Evolutionary conservation across 1,140 invertebrate genomes (phyloP), one percentile per base, ranked within the genome.

Genomic region (Parapsyche elsis): DNA sequence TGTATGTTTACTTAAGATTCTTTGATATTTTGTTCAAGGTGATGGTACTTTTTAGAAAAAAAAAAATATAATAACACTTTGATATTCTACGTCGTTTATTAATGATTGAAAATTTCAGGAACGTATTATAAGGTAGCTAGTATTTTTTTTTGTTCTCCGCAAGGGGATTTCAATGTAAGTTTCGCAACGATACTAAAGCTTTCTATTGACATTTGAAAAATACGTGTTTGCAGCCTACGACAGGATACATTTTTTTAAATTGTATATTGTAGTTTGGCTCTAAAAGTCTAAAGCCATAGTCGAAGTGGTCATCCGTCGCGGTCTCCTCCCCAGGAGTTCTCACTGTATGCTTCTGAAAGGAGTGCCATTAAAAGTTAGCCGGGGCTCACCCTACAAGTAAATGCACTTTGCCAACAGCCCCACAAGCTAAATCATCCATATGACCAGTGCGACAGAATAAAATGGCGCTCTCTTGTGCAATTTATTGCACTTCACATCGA

Each of bases 301-400:
- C 49, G 49, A 53, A 14, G 49, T 16, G 49, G 49, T 53, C 49
- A 53, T 53, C 16, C 16, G 49, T 26, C 10, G 64, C 64, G 64
- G 64, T 67, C 24, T 67, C 64, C 23, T 24, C 64, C 9, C 9
- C 64, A 67, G 9, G 57, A 44, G 75, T 49, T 44, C 57, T 26
- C n/a, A 64, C 57, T 61, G 75, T 19, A 64, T 77, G 75, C 57
- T 57, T 77, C 59, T 77, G 12, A 53, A 64, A 77, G 45, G 46
- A 77, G 57, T 30, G 57, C 75, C 75, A 77, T 77, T 77, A 77
- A 77, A 77, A 77, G 75, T 77, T 77, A 77, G 75, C 30, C n/a
- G n/a, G 5, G 75, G 44, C 26, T 77, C 59, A 26, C 57, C 53
- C 26, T 77, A 77, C 75, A 77, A 77, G 75, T 77, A 77, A 77